Conservation (phyloP, 1,140 invertebrate species). For the Aleiodes sp. region DNA sequence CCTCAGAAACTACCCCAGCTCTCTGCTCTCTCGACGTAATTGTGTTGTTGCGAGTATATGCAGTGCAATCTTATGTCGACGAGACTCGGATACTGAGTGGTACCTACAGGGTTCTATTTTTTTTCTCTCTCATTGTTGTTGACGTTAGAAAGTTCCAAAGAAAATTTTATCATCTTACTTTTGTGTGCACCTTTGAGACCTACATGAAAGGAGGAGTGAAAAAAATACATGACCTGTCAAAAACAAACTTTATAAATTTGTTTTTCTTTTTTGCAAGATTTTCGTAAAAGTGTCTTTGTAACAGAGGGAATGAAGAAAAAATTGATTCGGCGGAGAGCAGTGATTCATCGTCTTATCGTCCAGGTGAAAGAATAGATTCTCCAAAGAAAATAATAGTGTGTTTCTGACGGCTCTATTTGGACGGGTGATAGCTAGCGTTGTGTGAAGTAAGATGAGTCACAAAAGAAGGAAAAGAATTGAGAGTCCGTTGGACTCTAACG, state of each 20-base stretch:
- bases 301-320: not conserved
- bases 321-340: not conserved
- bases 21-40: not conserved
- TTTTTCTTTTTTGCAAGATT: not conserved
- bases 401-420: slow-evolving; percentile 40
- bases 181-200: not conserved
- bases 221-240: not conserved
- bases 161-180: not conserved
- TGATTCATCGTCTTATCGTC: slow-evolving; percentile 9
- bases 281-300: not conserved
- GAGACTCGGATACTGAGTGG: not conserved
- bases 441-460: not conserved
- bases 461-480: slow-evolving; percentile 35
- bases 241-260: not conserved
- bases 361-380: slow-evolving; percentile 7
- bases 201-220: not conserved
- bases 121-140: slow-evolving; percentile 5
- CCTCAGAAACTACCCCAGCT: not conserved
- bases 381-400: slow-evolving; percentile 43
- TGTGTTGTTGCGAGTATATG: not conserved
- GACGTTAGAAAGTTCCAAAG: not conserved
- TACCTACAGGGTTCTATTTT: not conserved
- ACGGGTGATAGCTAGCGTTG: not conserved
- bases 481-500: slow-evolving; percentile 43
- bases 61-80: not conserved